Evolutionary conservation across 2,797 vertebrate species (phyloP).

Genomic region (Sebastiscus albofasciatus): DNA sequence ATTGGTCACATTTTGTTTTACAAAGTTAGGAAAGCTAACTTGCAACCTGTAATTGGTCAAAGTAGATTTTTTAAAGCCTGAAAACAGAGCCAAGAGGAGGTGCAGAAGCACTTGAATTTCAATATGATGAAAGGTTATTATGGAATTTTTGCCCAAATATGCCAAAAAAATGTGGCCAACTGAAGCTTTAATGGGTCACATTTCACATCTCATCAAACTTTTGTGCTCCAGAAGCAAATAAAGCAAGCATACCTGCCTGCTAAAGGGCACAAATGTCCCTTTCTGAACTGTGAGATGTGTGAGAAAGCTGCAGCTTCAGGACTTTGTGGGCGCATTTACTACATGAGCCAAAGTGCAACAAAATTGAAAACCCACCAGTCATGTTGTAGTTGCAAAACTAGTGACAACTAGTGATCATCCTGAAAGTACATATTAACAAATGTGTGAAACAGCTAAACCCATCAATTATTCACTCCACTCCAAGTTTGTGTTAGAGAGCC

Average conservation of each 20-base stretch:
- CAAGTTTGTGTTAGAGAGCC: constrained; percentile 33
- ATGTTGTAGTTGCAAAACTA: not conserved
- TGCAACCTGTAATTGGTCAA: too few species aligned
- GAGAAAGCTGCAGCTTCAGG: not conserved
- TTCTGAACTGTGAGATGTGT: not conserved
- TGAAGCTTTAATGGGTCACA: too few species aligned
- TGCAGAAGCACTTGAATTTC: too few species aligned
- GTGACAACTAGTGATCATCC: not conserved
- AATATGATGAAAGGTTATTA: too few species aligned
- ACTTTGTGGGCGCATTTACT: not conserved
- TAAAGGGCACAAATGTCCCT: not conserved
- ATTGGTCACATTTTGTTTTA: too few species aligned
- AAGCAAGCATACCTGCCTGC: not conserved
- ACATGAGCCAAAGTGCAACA: not conserved
- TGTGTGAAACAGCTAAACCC: constrained; percentile 12
- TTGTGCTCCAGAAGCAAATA: not conserved
- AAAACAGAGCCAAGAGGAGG: too few species aligned
- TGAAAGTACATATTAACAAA: not conserved
- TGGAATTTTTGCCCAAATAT: too few species aligned
- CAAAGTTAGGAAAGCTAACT: too few species aligned
- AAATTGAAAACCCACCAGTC: not conserved
- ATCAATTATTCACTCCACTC: constrained; percentile 3
- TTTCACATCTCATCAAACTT: not conserved
- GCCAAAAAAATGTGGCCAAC: too few species aligned
- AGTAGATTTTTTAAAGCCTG: too few species aligned